Evolutionary conservation across 2,113 vertebrate species (phyloP), one percentile per base, ranked within the genome.

Genomic region (Arvicanthis niloticus): DNA sequence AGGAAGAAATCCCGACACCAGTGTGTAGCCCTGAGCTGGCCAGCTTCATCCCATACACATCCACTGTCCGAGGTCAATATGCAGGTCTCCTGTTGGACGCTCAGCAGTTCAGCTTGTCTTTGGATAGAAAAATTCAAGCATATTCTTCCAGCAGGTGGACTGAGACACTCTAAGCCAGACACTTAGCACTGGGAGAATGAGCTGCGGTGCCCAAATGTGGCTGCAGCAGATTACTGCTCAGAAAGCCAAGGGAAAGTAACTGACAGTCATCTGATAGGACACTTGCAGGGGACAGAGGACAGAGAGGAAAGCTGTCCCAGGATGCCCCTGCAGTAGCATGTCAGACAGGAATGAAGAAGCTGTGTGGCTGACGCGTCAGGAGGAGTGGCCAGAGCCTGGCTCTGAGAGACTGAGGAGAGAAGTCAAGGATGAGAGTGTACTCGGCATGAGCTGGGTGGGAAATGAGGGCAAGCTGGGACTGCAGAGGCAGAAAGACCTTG

Each of bases 401-500:
- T 92, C 56, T 40, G 84, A 88, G 42, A 68, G 60, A 87, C 11
- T 11, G 24, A 3, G 22, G 60, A 62, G 45, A 24, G 78, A 40
- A 24, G 21, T 56, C 37, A 21, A 53, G 37, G 21, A 5, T 15
- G 40, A 76, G 24, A 73, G 58, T 65, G 34, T 3, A 26, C 8
- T n/a, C 21, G 34, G 62, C 29, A 51, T 0, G 5, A 45, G 31
- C 12, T 5, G 31, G 82, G 72, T 0, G 5, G 60, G 67, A 2
- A 37, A 37, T 34, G 8, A 81, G 67, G 51, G 29, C 75, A 42
- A 65, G n/a, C 34, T 53, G 37, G 62, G 17, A 22, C 3, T 24
- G 12, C 17, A 31, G 67, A 53, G 75, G 51, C 51, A 4, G 9
- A 45, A 4, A 22, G 37, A 7, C 76, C 42, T 67, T 16, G 60